These are phyloP conservation scores for Psilopsiagon aurifrons DNA, from an alignment of 2,113 vertebrate species.

Conservation along the genomic window DNA sequence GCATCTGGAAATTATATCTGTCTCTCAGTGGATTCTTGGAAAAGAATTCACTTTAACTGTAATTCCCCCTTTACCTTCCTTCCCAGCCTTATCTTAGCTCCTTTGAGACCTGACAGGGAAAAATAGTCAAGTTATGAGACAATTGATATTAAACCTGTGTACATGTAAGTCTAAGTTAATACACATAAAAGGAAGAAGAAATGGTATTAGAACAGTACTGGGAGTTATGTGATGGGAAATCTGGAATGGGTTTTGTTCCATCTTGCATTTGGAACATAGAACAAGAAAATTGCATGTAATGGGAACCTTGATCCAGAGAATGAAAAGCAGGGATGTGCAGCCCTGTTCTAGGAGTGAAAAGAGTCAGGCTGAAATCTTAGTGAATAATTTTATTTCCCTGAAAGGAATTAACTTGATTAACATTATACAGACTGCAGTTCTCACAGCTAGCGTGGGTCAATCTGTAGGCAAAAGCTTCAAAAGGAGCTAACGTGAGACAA, in stretches of 20 bases:
- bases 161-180: not conserved
- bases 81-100: not conserved
- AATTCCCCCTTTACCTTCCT: not conserved
- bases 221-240: not conserved
- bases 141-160: constrained; percentile 11
- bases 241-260: not conserved
- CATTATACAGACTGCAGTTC: not conserved
- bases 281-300: not conserved
- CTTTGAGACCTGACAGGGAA: constrained; percentile 18
- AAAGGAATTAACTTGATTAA: not conserved
- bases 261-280: not conserved
- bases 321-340: not conserved
- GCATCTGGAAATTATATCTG: constrained; percentile 32
- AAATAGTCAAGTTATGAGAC: constrained; percentile 18
- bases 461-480: not conserved
- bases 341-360: not conserved
- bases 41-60: constrained; percentile 6
- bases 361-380: not conserved
- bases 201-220: not conserved
- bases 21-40: constrained; percentile 15
- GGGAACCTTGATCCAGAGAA: not conserved
- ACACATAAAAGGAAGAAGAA: constrained; percentile 24
- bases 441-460: not conserved
- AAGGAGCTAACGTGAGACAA: not conserved
- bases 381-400: not conserved